These are phyloP conservation scores for Heliconius hewitsoni DNA, from an alignment of 1,140 invertebrate genomes.

Conservation along the genomic window DNA sequence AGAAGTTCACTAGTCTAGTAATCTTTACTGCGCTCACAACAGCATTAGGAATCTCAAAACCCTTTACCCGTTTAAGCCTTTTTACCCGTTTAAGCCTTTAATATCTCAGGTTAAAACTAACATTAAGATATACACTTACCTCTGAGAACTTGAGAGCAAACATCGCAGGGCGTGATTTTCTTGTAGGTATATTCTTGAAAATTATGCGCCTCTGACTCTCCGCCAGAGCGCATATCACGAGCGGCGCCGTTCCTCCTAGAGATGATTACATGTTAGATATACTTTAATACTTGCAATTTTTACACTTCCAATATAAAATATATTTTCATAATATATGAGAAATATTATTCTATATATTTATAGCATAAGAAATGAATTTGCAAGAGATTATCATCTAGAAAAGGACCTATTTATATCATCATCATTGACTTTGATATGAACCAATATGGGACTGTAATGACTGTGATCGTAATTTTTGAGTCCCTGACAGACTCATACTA, in stretches of 20 bases:
- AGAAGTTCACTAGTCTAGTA: too few species aligned
- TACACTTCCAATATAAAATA: neutral
- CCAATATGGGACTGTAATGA: neutral
- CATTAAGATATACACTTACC: slow-evolving; percentile 81
- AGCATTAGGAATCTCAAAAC: too few species aligned
- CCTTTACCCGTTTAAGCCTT: too few species aligned
- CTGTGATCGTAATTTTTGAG: neutral
- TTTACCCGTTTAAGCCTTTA: too few species aligned
- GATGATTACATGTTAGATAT: slow-evolving; percentile 39
- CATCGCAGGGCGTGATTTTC: slow-evolving; percentile 96
- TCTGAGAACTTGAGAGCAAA: slow-evolving; percentile 94
- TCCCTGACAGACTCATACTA: slow-evolving; percentile 18
- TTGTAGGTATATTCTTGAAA: slow-evolving; percentile 97
- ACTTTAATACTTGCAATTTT: neutral
- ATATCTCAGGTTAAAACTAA: neutral
- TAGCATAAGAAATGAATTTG: too few species aligned
- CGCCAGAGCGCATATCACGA: slow-evolving; percentile 81
- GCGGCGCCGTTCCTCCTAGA: slow-evolving; percentile 89
- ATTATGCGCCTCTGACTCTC: slow-evolving; percentile 87
- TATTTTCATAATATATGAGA: neutral
- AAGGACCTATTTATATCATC: too few species aligned
- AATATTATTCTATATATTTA: neutral
- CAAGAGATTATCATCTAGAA: too few species aligned
- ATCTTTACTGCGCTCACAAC: too few species aligned
- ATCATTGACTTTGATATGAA: neutral